Evolutionary conservation across 23 tunicate species (phyloP).

Genomic region (Phallusia fumigata): DNA sequence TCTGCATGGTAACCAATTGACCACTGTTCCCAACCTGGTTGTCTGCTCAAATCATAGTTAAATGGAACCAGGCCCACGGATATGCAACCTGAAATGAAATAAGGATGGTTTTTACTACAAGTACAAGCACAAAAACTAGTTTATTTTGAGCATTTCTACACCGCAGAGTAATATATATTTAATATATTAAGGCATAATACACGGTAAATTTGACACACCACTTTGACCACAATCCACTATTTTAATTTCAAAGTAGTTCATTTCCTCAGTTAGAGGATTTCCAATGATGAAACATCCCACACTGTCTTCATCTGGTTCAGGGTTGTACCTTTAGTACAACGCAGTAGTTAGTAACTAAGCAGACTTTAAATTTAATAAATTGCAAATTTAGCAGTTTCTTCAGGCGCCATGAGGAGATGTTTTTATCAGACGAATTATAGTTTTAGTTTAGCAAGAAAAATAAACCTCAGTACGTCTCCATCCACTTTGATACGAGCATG

Average conservation of each 20-base stretch:
- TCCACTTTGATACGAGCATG: not conserved
- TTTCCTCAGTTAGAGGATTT: slow-evolving; percentile 32
- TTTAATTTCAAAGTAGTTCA: slow-evolving; percentile 48
- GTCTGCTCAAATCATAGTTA: slow-evolving; percentile 19
- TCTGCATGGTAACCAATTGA: slow-evolving; percentile 47
- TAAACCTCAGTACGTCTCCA: not conserved
- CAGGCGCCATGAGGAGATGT: too few species aligned
- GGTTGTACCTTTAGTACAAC: not conserved
- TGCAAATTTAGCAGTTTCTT: too few species aligned
- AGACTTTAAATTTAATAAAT: too few species aligned
- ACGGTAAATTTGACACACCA: not conserved
- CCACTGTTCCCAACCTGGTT: slow-evolving; percentile 36
- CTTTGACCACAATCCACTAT: slow-evolving; percentile 26
- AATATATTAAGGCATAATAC: not conserved
- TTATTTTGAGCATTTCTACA: not conserved
- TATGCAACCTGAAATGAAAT: slow-evolving; percentile 22
- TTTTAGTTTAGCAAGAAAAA: too few species aligned
- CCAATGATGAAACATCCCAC: slow-evolving; percentile 32
- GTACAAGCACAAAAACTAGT: not conserved
- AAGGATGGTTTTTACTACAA: not conserved
- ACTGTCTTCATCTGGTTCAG: not conserved
- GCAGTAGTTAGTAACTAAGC: too few species aligned
- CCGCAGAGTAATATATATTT: too few species aligned
- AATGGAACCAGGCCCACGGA: slow-evolving; percentile 49
- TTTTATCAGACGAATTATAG: too few species aligned